phyloP scores from a whole-genome alignment of 2,113 vertebrate genomes.

The Gallinago undulata region DNA sequence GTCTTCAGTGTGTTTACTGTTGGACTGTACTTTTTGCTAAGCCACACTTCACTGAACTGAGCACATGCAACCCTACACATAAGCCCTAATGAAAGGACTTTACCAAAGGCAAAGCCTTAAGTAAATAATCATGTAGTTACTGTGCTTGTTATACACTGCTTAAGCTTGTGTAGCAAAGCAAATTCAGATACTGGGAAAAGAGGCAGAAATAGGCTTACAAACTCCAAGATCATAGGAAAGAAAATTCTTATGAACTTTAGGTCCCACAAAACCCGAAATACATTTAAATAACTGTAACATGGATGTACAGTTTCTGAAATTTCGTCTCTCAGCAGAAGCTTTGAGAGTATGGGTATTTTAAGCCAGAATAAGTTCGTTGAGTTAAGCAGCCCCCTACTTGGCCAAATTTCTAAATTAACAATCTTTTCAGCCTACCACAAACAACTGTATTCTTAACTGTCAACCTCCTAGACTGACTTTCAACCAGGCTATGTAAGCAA shows the following conservation, averaged over 20 bases:
- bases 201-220: background rate
- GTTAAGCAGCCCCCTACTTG: background rate
- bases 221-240: background rate
- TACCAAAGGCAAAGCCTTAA: constrained; percentile 25
- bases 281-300: background rate
- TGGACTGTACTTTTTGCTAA: background rate
- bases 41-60: background rate
- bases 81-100: background rate
- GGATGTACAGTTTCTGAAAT: background rate
- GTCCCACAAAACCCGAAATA: background rate
- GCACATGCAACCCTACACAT: background rate
- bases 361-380: background rate
- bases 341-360: background rate
- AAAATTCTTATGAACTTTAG: background rate
- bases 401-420: background rate
- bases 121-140: constrained; percentile 7
- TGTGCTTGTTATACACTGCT: background rate
- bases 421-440: background rate
- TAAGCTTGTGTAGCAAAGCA: background rate
- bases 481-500: background rate
- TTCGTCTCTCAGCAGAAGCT: background rate
- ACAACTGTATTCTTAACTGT: background rate
- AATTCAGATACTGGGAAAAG: background rate
- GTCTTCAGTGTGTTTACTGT: background rate
- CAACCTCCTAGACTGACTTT: background rate